Evolutionary conservation across 2,113 vertebrate species (phyloP).

Genomic region (Seriola rivoliana): DNA sequence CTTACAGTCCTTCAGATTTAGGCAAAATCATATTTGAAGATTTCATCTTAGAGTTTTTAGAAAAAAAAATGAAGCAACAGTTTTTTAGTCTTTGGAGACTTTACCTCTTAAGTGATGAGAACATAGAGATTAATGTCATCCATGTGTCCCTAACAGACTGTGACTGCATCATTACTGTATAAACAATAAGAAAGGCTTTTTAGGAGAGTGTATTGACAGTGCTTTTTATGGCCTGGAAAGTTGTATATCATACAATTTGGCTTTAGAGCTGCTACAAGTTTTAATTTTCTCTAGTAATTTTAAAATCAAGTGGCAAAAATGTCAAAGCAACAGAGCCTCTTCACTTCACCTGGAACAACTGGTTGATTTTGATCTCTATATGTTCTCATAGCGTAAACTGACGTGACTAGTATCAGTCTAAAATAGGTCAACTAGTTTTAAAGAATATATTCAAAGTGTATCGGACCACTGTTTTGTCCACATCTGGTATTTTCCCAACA

Average conservation of each 20-base stretch:
- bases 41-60: neutral
- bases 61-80: neutral
- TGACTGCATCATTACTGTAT: neutral
- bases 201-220: neutral
- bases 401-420: neutral
- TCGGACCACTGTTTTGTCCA: conserved; percentile 24
- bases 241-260: neutral
- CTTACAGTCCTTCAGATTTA: conserved; percentile 5
- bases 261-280: neutral
- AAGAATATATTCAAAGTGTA: conserved; percentile 19
- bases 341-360: neutral
- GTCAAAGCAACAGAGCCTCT: neutral
- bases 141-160: neutral
- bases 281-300: too few relatives aligned
- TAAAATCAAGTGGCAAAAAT: neutral
- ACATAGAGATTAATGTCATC: neutral
- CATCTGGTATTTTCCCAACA: neutral
- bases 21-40: neutral
- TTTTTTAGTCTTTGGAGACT: neutral
- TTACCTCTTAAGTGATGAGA: neutral
- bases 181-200: neutral
- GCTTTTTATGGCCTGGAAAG: neutral
- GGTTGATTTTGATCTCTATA: neutral
- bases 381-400: neutral
- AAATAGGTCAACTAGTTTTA: neutral